phyloP scores from a whole-genome alignment of 2,888 invertebrate genomes.

The Heliconius sara region DNA sequence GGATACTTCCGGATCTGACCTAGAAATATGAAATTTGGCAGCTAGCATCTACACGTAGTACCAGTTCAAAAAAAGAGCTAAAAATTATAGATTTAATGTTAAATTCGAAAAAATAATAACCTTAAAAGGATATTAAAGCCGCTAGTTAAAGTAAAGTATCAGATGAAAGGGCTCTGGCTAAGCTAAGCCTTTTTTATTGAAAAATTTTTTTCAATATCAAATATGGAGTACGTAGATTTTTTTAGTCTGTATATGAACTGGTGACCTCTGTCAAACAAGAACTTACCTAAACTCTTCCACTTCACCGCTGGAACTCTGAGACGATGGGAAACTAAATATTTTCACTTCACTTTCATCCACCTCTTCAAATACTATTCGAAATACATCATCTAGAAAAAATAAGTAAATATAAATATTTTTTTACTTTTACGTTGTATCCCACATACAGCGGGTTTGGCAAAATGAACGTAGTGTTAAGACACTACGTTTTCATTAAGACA shows the following conservation, averaged over 20 bases:
- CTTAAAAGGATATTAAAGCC: no score
- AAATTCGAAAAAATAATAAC: no score
- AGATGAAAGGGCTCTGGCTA: no score
- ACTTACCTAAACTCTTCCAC: conserved; percentile 89
- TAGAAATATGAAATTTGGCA: no score
- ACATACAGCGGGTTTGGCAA: not conserved
- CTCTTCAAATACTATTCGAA: conserved; percentile 93
- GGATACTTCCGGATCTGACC: no score
- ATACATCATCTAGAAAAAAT: conserved; percentile 85
- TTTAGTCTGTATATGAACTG: not conserved
- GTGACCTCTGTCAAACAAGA: not conserved
- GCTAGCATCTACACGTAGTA: no score
- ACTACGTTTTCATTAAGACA: not conserved
- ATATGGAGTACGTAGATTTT: no score
- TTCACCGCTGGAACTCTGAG: conserved; percentile 90
- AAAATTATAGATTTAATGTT: no score
- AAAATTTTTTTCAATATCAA: no score
- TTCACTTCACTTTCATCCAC: conserved; percentile 96
- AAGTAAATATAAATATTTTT: not conserved
- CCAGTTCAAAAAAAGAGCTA: no score
- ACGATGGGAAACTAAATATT: conserved; percentile 94
- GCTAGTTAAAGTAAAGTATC: no score
- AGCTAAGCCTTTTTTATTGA: no score
- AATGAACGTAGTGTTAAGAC: not conserved
- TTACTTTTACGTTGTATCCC: not conserved